These are phyloP conservation scores for Andrena marginata DNA, from an alignment of 2,888 invertebrate species.

Conservation along the genomic window DNA sequence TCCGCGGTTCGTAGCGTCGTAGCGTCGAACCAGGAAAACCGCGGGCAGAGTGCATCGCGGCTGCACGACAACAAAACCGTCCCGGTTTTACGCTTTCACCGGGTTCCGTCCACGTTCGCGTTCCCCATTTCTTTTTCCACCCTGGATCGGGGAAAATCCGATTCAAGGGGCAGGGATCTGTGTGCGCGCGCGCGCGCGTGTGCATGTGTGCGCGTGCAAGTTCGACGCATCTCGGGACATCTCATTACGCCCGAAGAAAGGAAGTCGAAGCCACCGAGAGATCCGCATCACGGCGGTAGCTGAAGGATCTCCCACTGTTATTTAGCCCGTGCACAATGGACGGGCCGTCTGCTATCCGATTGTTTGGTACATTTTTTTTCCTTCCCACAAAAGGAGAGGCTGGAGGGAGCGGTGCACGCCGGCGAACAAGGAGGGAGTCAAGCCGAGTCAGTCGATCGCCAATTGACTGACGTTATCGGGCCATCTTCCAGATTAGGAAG, in stretches of 20 bases:
- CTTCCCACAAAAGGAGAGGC: slow-evolving; percentile 73
- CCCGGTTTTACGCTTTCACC: slow-evolving; percentile 35
- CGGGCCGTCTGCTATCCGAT: slow-evolving; percentile 75
- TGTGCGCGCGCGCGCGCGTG: neutral
- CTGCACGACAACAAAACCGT: slow-evolving; percentile 42
- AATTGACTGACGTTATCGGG: slow-evolving; percentile 83
- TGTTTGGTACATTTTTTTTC: slow-evolving; percentile 78
- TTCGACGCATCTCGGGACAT: slow-evolving; percentile 53
- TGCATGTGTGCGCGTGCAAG: neutral
- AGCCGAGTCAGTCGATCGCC: slow-evolving; percentile 79
- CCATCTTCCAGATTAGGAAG: slow-evolving; percentile 83
- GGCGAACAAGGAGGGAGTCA: slow-evolving; percentile 58
- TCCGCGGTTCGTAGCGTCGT: neutral
- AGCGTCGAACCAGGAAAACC: neutral
- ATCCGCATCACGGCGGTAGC: slow-evolving; percentile 53
- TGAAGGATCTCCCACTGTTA: slow-evolving; percentile 71
- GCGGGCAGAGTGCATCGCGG: neutral
- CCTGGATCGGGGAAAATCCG: slow-evolving; percentile 44
- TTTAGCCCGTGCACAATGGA: slow-evolving; percentile 77
- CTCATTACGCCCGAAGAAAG: slow-evolving; percentile 66
- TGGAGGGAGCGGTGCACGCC: slow-evolving; percentile 42
- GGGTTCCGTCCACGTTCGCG: slow-evolving; percentile 31
- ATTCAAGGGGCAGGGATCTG: slow-evolving; percentile 23
- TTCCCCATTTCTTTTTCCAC: slow-evolving; percentile 26
- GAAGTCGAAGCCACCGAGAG: slow-evolving; percentile 59